Evolutionary conservation across 1,140 invertebrate genomes (phyloP).

Genomic region (Acarapis woodi): DNA sequence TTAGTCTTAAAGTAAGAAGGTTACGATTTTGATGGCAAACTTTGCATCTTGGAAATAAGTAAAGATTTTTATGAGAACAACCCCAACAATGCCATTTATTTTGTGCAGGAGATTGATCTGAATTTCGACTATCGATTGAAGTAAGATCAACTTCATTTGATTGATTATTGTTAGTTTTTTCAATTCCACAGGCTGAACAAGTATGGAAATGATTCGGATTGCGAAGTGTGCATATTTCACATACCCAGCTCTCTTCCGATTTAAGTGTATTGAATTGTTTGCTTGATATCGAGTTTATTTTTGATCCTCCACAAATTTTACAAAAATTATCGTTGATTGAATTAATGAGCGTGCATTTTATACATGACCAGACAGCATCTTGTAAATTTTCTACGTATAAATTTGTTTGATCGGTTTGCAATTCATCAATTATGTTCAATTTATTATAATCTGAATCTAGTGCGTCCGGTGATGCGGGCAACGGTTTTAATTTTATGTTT

Average conservation of each 20-base stretch:
- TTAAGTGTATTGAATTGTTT: conserved; percentile 13
- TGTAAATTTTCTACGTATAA: conserved; percentile 4
- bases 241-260: conserved; percentile 38
- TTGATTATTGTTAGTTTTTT: background rate
- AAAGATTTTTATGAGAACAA: conserved; percentile 16
- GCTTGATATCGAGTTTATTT: conserved; percentile 25
- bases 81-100: conserved; percentile 16
- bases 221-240: conserved; percentile 46
- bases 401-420: conserved; percentile 1
- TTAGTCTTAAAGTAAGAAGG: conserved; percentile 13
- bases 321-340: conserved; percentile 32
- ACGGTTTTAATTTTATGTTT: background rate
- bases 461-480: background rate
- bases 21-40: conserved; percentile 39
- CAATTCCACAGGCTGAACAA: conserved; percentile 37
- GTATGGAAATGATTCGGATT: conserved; percentile 35
- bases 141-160: background rate
- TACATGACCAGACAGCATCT: conserved; percentile 38
- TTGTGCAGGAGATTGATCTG: background rate
- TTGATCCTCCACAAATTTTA: conserved; percentile 48
- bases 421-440: background rate
- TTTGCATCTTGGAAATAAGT: conserved; percentile 26
- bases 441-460: conserved; percentile 2
- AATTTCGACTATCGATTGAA: background rate
- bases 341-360: conserved; percentile 58